These are phyloP conservation scores for Drosophila varians DNA, from an alignment of 1,140 invertebrate genomes.

Conservation along the genomic window DNA sequence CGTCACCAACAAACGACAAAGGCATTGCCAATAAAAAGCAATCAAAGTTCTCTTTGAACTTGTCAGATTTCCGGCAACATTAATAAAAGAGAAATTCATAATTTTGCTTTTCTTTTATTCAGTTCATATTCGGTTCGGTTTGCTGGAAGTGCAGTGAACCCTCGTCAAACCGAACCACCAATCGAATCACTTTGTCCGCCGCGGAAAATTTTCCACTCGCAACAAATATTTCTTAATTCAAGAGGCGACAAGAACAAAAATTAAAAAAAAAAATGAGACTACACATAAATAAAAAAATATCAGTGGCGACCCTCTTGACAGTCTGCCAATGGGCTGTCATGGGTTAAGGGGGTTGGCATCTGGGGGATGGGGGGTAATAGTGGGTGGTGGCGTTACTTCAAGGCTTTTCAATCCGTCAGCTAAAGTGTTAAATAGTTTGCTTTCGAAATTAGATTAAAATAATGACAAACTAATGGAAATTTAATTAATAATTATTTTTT, in stretches of 20 bases:
- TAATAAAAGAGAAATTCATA: conserved; percentile 40
- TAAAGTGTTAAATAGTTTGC: background rate
- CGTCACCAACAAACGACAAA: conserved; percentile 12
- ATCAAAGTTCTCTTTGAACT: conserved; percentile 34
- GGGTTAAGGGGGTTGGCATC: background rate
- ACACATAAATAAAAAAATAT: conserved; percentile 40
- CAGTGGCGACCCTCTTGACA: conserved; percentile 26
- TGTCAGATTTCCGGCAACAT: conserved; percentile 46
- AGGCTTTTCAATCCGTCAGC: conserved; percentile 12
- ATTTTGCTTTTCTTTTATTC: background rate
- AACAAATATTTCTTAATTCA: conserved; percentile 51
- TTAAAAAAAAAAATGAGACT: conserved; percentile 1
- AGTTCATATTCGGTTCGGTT: background rate
- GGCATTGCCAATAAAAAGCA: conserved; percentile 39
- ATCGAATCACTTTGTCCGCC: conserved; percentile 20
- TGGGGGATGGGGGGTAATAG: no score
- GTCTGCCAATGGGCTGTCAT: conserved; percentile 23
- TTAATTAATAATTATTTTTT: background rate
- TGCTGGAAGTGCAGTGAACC: conserved; percentile 33
- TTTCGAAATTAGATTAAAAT: background rate
- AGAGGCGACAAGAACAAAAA: conserved; percentile 16
- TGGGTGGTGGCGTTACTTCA: conserved; percentile 9
- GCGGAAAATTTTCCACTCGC: conserved; percentile 68
- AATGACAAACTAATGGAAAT: background rate
- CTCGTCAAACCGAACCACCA: background rate